Evolutionary conservation across 2,797 vertebrate species (phyloP), one percentile per base, ranked within the genome.

Genomic region (Platyrinchus mystaceus): DNA sequence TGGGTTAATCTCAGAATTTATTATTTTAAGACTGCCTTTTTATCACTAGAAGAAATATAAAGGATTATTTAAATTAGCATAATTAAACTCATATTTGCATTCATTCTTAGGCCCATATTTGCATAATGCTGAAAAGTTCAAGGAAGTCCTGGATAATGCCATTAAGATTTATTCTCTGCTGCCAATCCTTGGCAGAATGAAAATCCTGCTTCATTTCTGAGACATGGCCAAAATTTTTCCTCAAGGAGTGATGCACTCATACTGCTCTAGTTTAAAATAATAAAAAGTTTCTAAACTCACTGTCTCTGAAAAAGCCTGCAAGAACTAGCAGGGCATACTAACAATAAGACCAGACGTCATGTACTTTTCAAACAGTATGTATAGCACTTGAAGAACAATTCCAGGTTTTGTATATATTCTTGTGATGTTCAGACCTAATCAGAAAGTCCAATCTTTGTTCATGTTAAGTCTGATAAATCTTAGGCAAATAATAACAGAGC

Each of bases 181-280:
- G 56, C 32, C 53, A 93, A 7, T 87, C 56, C 63, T 24, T 52
- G 88, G 58, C 81, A 94, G 86, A 95, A 90, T 37, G 36, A 94
- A 93, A 95, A 85, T 79, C 74, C 26, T 71, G 67, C 67, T 77
- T 68, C 62, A 17, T 49, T 86, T 89, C 52, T 77, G 82, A 87
- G 36, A 74, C 14, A 55, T 14, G 24, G 67, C 10, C 41, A 84
- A 23, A 32, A 4, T 32, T 73, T 91, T 75, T 46, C 60, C n/a
- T 81, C 32, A 58, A 58, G 23, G 44, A 80, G 24, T 30, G 60
- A 79, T 39, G 23, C 15, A 32, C 73, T 68, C 59, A 39, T 66
- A 56, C 14, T n/a, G 28, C n/a, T 73, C 21, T 53, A 64, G 18
- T 60, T 86, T 59, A 71, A 93, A 93, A 64, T 7, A 58, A 63